Evolutionary conservation across 2,797 vertebrate genomes (phyloP), one percentile per base, ranked within the genome.

Genomic region (Cyclopterus lumpus): DNA sequence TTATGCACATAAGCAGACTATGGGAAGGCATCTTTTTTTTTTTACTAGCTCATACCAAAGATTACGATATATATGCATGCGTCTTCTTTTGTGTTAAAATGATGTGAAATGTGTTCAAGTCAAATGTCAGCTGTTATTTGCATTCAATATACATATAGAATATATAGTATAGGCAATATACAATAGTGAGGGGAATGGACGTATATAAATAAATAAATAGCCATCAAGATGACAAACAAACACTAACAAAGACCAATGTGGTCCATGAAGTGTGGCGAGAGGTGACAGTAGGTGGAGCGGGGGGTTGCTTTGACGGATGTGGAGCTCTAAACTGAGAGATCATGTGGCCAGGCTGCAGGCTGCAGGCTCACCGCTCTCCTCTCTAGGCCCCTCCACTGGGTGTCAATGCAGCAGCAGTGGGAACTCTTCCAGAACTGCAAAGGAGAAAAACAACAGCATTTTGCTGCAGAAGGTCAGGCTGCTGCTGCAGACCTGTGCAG

Each of bases 391-490:
- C 90, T 88, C 90, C 85, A 86, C 88, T 77, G 81, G 81, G 86
- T 88, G 84, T 86, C 89, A 92, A 90, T 93, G 92, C 93, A 94
- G 93, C 93, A 94, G 90, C 51, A 53, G 74, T 92, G 94, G 94
- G 93, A 95, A 93, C 85, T 85, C 89, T 89, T 94, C 91, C 94
- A 95, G 88, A 91, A 87, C 89, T 93, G 91, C 86, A 89, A 82
- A 80, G 82, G 75, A 85, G 70, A 65, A 81, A 80, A 84, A 76
- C 79, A 81, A 68, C 36, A 55, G 82, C 74, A 68, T 79, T 73
- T 75, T 92, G 87, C 88, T 90, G 89, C 89, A 91, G 87, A 78
- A 85, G 82, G 83, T 77, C 69, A 70, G 83, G 62, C n/a, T 82
- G 80, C 79, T 87, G 74, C 88, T 89, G 86, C 86, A 90, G 86